Evolutionary conservation across 1,140 invertebrate species (phyloP).

Genomic region (Cherax quadricarinatus): DNA sequence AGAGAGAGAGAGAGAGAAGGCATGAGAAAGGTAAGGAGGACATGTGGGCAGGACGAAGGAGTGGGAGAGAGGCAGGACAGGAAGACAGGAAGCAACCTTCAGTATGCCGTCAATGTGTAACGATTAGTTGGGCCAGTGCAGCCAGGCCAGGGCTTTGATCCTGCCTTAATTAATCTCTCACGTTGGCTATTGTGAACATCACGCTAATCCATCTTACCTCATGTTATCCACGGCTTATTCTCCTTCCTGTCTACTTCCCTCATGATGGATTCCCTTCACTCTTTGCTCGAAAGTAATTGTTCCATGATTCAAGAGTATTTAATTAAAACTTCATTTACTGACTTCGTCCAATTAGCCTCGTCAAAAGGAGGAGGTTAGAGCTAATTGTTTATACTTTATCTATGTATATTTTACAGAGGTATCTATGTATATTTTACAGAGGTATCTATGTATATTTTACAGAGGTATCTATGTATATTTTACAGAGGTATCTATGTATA

Average conservation of each 20-base stretch:
- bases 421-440: too few relatives aligned
- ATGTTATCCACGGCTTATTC: constrained; percentile 16
- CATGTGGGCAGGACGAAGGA: background rate
- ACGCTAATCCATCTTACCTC: constrained; percentile 40
- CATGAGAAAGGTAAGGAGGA: too few relatives aligned
- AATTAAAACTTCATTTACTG: background rate
- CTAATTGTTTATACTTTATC: background rate
- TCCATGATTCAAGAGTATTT: background rate
- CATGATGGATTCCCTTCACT: background rate
- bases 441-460: too few relatives aligned
- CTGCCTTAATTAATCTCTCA: constrained; percentile 35
- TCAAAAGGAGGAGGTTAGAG: background rate
- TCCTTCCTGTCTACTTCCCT: background rate
- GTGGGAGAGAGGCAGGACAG: background rate
- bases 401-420: too few relatives aligned
- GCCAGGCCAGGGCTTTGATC: constrained; percentile 22
- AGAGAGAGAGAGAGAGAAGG: too few relatives aligned
- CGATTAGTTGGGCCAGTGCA: background rate
- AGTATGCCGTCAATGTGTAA: background rate
- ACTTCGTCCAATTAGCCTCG: background rate
- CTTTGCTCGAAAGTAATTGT: background rate
- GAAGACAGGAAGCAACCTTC: background rate
- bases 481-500: too few relatives aligned
- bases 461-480: too few relatives aligned
- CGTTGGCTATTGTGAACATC: constrained; percentile 35